Percentiles rank a stretch among this genome's conserved stretches.
These are phyloP conservation scores for Rhagologus leucostigma DNA, from an alignment of 2,113 vertebrate species.

Conservation along the genomic window DNA sequence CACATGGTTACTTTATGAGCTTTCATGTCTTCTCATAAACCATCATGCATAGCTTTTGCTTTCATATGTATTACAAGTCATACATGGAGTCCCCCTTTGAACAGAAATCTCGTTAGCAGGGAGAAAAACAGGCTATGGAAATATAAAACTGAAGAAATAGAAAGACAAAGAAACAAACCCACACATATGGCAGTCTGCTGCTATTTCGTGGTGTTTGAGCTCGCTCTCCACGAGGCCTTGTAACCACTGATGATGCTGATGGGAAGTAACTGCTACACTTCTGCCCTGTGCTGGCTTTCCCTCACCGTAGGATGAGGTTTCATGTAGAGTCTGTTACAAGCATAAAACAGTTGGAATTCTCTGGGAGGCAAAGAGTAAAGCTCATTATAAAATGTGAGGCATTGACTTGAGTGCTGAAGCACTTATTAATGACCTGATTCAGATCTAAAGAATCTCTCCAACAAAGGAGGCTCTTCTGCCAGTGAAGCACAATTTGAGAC, in stretches of 20 bases:
- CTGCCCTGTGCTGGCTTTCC: neutral
- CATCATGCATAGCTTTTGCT: neutral
- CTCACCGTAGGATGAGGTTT: neutral
- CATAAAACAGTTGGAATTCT: neutral
- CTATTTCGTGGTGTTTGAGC: neutral
- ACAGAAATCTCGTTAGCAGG: neutral
- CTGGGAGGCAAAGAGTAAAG: conserved; percentile 18
- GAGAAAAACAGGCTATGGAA: neutral
- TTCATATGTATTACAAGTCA: neutral
- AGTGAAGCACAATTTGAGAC: conserved; percentile 58
- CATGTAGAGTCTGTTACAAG: neutral
- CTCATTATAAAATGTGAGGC: conserved; percentile 20
- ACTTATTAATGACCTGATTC: conserved; percentile 61
- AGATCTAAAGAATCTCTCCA: conserved; percentile 56
- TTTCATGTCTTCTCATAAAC: neutral
- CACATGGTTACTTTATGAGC: neutral
- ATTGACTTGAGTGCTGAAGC: conserved; percentile 25
- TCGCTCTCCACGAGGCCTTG: neutral
- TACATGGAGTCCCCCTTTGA: neutral
- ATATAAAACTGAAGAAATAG: neutral
- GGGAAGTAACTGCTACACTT: neutral
- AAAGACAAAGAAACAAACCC: neutral
- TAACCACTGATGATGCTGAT: neutral
- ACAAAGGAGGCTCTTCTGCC: conserved; percentile 42
- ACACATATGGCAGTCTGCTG: neutral